Base-by-base conservation (phyloP, 1,140 invertebrate genomes). In the Anastrepha ludens region DNA sequence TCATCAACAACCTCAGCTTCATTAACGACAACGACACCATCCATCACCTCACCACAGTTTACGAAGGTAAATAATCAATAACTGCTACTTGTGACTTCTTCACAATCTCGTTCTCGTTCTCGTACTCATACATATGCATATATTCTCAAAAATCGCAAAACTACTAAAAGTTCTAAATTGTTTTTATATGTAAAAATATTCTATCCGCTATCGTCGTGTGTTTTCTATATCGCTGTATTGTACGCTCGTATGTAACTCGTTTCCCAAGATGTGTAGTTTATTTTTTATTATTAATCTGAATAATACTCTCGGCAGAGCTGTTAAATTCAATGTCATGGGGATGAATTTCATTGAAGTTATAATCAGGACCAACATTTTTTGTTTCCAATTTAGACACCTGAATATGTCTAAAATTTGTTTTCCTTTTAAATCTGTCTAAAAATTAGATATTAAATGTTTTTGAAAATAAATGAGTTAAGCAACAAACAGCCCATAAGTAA, bases 1-100 rank as follows among this genome's bases (percentile, higher is more conserved):
- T 60, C 55, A 44, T 58, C 81, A 85, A 86, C 88, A 87, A 74
- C 60, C 41, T 87, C 81, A 64, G 39, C 85, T 58, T 74, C 67
- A 88, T 74, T 78, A 47, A 70, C 88, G 55, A 85, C 78, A 64
- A 55, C 85, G 60, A 59, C 87, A 86, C 47, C 85, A 67, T n/a
- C 55, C 44, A 60, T 78, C 47, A 62, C 85, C 13, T 87, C 88
- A 87, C 86, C 67, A 64, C 15, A 59, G 47, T 64, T 50, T 60
- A 87, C 39, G 1, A 87, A 87, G 87, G 87, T 87, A 87, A 87
- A 58, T 55, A 60, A 15, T 70, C 7, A 87, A 44, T 64, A 58
- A 70, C 47, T 70, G 39, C n/a, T 29, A 29, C n/a, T 64, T 65
- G 59, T 87, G 50, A 7, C 41, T 87, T 87, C 86, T 29, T 29